Evolutionary conservation across 1,140 invertebrate species (phyloP), one percentile per base, ranked within the genome.

Genomic region (Drosophila pallidifrons): DNA sequence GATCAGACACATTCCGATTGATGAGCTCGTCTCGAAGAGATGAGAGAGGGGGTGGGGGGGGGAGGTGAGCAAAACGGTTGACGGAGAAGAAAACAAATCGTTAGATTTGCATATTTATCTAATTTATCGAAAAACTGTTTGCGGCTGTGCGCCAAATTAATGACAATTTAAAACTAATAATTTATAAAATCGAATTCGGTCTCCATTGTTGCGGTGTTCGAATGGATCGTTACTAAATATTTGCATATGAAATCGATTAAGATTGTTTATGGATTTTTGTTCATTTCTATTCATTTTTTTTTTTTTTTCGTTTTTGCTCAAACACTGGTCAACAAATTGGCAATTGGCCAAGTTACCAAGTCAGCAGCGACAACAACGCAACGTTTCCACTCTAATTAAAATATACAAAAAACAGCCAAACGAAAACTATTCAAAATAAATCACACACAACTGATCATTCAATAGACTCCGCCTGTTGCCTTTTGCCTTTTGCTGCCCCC

Each of bases 111-210:
- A 88, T 88, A 83, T 88, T 88, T 67, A 81, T 73, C 78, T 64
- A 60, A 66, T 81, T 75, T 75, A 64, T 66, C 45, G 47, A 64
- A 46, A 72, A 72, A 59, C 41, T 54, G 28, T 60, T 61, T 57
- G 77, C 49, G 65, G 81, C 79, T 75, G 49, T 66, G 61, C 70
- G 69, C 55, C 83, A 89, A 89, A 89, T 89, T 90, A 90, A 89
- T 89, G 85, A 70, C 85, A 72, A 81, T 90, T 89, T 89, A 89
- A 81, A 81, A 85, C 75, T 85, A 90, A 89, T 89, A 89, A 90
- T 75, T 89, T 89, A 89, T 85, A 77, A 88, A 88, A 88, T 85
- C 85, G 75, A 82, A 90, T 89, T 77, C 74, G 43, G 46, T 49
- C 13, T 61, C 45, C 25, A 66, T 59, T 38, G 64, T 64, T 65